Evolutionary conservation across 2,888 invertebrate genomes (phyloP).

Genomic region (Pharmacophagus antenor): DNA sequence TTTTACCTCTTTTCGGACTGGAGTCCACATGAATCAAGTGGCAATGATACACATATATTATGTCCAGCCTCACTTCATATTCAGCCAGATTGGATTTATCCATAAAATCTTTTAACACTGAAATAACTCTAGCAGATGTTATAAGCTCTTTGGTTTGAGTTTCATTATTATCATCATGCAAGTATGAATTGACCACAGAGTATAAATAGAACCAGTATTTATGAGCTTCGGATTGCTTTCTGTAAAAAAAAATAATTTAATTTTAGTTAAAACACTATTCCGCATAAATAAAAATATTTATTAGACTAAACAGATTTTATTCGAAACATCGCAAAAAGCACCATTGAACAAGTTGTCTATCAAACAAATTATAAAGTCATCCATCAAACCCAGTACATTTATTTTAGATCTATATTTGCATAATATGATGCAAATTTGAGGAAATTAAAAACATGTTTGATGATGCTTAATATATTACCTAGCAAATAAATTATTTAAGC

Average conservation of each 20-base stretch:
- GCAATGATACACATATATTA: constrained; percentile 90
- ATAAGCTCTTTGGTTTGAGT: constrained; percentile 40
- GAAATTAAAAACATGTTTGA: no score
- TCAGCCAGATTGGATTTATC: constrained; percentile 92
- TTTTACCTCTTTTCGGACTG: constrained; percentile 63
- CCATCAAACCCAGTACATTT: no score
- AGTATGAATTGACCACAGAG: constrained; percentile 84
- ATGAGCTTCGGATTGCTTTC: constrained; percentile 84
- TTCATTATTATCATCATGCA: constrained; percentile 42
- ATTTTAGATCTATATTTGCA: no score
- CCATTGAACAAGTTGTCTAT: no score
- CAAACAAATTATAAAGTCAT: no score
- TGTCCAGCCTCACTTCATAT: constrained; percentile 87
- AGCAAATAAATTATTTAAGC: constrained; percentile 85
- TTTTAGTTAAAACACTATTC: neutral
- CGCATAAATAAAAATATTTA: no score
- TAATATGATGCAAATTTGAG: no score
- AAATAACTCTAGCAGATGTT: constrained; percentile 53
- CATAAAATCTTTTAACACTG: constrained; percentile 89
- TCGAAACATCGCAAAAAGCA: no score
- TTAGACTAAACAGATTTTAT: no score
- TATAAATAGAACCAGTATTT: constrained; percentile 97
- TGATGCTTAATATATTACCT: constrained; percentile 57
- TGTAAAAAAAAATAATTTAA: constrained; percentile 43
- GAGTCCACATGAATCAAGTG: constrained; percentile 84